Conservation (phyloP, 1,140 invertebrate genomes). For the Pogonomyrmex barbatus region DNA sequence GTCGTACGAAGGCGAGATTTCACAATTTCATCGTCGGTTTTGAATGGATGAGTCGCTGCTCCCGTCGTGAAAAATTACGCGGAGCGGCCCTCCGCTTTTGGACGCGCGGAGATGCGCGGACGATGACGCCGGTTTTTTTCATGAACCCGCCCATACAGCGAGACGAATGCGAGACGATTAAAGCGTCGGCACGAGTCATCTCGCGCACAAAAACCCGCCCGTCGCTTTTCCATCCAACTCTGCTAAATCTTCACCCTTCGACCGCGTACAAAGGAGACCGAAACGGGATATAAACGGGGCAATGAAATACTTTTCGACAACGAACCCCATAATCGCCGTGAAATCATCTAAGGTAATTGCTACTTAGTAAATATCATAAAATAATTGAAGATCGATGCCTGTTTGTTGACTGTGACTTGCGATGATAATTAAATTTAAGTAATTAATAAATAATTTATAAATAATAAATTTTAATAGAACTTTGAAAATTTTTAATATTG, state of each 20-base stretch:
- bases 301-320: not conserved
- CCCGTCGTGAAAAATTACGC: slow-evolving; percentile 8
- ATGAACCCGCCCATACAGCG: slow-evolving; percentile 64
- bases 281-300: not conserved
- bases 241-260: slow-evolving; percentile 1
- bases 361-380: not conserved
- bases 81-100: not conserved
- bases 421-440: not conserved
- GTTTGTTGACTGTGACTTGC: not conserved
- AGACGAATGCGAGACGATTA: slow-evolving; percentile 69
- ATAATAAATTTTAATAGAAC: not conserved
- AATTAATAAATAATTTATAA: not conserved
- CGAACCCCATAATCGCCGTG: not conserved
- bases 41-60: not conserved
- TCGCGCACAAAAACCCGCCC: not conserved
- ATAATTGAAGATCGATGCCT: not conserved
- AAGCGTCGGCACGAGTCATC: slow-evolving; percentile 67
- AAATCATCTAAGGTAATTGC: not conserved
- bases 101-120: not conserved
- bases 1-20: not conserved
- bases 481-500: not conserved
- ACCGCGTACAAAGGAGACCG: not conserved
- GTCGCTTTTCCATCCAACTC: slow-evolving; percentile 30
- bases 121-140: slow-evolving; percentile 66
- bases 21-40: slow-evolving; percentile 17